Conservation (phyloP, 2,888 invertebrate species). For the Nephrocerus scutellatus region DNA sequence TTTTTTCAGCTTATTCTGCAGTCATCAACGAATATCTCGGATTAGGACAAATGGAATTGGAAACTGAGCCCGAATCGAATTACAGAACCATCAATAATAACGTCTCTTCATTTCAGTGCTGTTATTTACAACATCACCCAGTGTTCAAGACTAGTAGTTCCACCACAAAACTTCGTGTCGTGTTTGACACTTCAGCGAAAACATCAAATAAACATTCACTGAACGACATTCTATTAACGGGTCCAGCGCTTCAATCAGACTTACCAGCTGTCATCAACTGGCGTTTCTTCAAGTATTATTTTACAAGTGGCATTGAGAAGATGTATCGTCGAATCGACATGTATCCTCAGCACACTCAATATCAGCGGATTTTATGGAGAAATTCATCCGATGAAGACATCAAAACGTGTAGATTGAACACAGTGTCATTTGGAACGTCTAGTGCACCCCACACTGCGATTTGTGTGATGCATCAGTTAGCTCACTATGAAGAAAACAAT, state of each 20-base stretch:
- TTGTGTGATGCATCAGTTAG: conserved; percentile 8
- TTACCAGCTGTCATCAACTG: conserved; percentile 14
- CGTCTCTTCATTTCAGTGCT: too few species aligned
- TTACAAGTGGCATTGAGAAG: conserved; percentile 17
- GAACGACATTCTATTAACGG: conserved; percentile 16
- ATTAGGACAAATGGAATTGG: conserved; percentile 13
- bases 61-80: conserved; percentile 4
- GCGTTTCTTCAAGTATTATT: conserved; percentile 11
- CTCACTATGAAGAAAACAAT: conserved; percentile 3
- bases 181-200: conserved; percentile 17
- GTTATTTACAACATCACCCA: conserved; percentile 12
- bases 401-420: conserved; percentile 1
- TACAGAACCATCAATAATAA: background rate
- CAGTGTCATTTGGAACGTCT: conserved; percentile 1
- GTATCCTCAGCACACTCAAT: conserved; percentile 8
- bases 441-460: conserved; percentile 3
- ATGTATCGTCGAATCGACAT: conserved; percentile 16
- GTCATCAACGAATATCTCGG: conserved; percentile 12
- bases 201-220: conserved; percentile 31
- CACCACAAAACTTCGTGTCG: conserved; percentile 15
- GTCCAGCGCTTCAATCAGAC: conserved; percentile 18
- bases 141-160: conserved; percentile 4
- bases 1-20: conserved; percentile 7
- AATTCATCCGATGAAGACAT: background rate
- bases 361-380: conserved; percentile 18